A percentile compares a stretch with the other conserved stretches of the same genome.
phyloP scores from a whole-genome alignment of 2,113 vertebrate species.

The Desmodus rotundus region DNA sequence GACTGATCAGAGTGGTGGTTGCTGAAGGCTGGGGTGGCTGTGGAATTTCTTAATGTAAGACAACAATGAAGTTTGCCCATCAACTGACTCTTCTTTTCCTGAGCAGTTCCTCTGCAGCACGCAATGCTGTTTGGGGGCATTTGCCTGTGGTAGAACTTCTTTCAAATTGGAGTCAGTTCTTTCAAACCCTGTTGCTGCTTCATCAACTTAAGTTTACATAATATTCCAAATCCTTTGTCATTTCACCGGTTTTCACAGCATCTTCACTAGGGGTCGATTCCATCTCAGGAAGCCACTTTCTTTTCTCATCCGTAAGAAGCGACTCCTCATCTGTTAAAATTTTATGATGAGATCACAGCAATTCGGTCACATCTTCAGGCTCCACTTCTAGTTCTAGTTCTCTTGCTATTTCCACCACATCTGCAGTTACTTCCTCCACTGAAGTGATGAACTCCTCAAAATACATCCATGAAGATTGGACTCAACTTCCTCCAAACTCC shows the following conservation, averaged over 20 bases:
- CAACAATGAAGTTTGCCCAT: not conserved
- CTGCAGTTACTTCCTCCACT: not conserved
- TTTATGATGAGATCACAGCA: not conserved
- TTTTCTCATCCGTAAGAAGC: not conserved
- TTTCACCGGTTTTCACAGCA: not conserved
- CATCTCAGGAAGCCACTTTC: not conserved
- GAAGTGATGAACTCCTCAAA: not conserved
- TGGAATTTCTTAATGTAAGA: not conserved
- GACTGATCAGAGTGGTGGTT: not conserved
- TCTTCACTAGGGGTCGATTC: not conserved
- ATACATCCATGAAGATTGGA: not conserved
- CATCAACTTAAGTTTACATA: not conserved
- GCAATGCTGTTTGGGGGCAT: not conserved
- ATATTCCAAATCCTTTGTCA: not conserved
- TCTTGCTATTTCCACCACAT: not conserved
- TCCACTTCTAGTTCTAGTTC: not conserved
- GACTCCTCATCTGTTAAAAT: not conserved
- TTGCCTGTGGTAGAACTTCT: not conserved
- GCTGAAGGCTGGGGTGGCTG: not conserved
- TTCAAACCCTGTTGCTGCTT: not conserved
- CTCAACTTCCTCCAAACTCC: not conserved
- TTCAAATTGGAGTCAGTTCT: not conserved
- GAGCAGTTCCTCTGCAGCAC: not conserved
- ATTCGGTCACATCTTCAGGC: not conserved
- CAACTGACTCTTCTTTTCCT: not conserved